Evolutionary conservation across 2,113 vertebrate genomes (phyloP).

Genomic region (Dendrocopos noguchii): DNA sequence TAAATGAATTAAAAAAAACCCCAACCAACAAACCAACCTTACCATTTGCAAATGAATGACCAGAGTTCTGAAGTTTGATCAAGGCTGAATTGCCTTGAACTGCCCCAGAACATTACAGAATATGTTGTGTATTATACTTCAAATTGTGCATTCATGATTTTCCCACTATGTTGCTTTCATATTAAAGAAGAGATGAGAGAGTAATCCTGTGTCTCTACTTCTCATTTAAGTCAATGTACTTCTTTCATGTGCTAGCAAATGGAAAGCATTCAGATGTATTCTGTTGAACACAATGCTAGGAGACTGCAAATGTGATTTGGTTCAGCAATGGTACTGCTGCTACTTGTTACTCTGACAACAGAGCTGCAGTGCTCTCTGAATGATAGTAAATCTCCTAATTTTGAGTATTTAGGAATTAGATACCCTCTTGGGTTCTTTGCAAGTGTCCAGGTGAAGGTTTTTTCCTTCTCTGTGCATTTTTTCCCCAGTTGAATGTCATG

Average conservation of each 20-base stretch:
- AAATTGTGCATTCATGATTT: neutral
- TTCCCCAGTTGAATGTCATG: neutral
- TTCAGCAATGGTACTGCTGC: neutral
- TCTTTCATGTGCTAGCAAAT: slow-evolving; percentile 25
- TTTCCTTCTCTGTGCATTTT: neutral
- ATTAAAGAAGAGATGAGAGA: neutral
- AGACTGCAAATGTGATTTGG: slow-evolving; percentile 31
- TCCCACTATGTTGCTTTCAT: neutral
- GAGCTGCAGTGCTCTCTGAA: neutral
- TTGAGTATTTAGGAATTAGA: neutral
- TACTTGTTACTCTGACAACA: slow-evolving; percentile 49
- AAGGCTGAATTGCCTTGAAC: slow-evolving; percentile 2
- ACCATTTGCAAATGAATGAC: slow-evolving; percentile 47
- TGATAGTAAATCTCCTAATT: neutral
- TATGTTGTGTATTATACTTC: neutral
- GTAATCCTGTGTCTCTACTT: neutral
- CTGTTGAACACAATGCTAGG: neutral
- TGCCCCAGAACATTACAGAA: neutral
- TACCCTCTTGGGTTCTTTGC: neutral
- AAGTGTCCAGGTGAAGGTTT: neutral
- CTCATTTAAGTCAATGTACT: slow-evolving; percentile 11
- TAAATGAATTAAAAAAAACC: too few species aligned
- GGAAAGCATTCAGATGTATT: slow-evolving; percentile 23
- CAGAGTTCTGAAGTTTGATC: slow-evolving; percentile 20
- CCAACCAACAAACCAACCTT: neutral